Evolutionary conservation across 2,797 vertebrate species (phyloP), one percentile per base, ranked within the genome.

Genomic region (Orientallactaga sibirica): DNA sequence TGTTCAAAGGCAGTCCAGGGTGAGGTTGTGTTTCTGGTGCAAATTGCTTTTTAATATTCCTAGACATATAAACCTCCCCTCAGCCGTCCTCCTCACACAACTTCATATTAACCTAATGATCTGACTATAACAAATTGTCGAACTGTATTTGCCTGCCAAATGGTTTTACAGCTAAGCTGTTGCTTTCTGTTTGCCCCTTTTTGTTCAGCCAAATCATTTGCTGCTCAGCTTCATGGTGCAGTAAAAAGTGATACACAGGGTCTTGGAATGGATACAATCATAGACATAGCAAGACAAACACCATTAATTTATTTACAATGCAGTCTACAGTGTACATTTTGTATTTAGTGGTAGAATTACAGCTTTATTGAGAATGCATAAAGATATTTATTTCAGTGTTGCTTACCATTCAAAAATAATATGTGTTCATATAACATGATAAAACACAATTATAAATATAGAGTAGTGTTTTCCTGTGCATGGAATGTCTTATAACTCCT

Each of bases 11-110:
- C 79, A 93, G 67, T 71, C 29, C 66, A 84, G 78, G 58, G 76
- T 70, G 77, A 95, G 27, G 37, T 78, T 95, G 61, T 96, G 79
- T 87, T 74, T 86, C 55, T 70, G 68, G 90, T 93, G 81, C 67
- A 96, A 96, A 96, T 94, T 97, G 93, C 62, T 97, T 96, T 95
- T 93, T 85, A 97, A 95, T 97, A 96, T 96, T 97, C 93, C 70
- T 92, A 95, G 88, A 90, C 70, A 87, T 90, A 88, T 43, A 90
- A 96, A 79, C 90, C 92, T 95, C 71, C 89, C 82, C 55, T 95
- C 84, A 90, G 95, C 86, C 95, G n/a, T 81, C 92, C 78, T 93
- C 84, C 66, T 84, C 92, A 90, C 48, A 87, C 43, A 91, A 94
- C 80, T 96, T 94, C 81, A 83, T 94, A 95, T 96, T 97, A 97